phyloP scores from a whole-genome alignment of 2,113 vertebrate genomes.

The Peromyscus maniculatus region DNA sequence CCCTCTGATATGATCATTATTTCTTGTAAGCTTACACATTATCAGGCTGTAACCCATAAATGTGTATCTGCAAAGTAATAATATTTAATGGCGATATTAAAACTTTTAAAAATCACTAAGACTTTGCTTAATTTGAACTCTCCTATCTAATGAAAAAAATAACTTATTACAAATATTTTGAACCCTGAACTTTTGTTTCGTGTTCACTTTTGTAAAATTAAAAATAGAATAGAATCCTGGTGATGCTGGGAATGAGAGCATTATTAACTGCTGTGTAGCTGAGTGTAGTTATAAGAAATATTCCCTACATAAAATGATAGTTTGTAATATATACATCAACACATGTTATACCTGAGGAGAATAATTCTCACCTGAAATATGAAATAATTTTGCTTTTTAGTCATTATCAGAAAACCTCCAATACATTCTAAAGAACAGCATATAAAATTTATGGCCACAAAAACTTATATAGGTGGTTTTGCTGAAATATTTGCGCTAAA shows the following conservation, averaged over 20 bases:
- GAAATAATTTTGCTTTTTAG: constrained; percentile 2
- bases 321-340: background rate
- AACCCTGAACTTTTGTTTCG: background rate
- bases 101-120: background rate
- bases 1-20: background rate
- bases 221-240: constrained; percentile 16
- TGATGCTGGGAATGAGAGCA: background rate
- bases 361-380: background rate
- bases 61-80: background rate
- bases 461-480: background rate
- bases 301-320: background rate
- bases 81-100: background rate
- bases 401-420: background rate
- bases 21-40: background rate
- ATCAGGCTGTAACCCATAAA: background rate
- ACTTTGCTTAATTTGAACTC: background rate
- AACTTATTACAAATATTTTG: background rate
- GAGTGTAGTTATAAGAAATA: background rate
- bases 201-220: background rate
- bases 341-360: background rate
- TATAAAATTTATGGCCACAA: background rate
- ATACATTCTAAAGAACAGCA: constrained; percentile 9
- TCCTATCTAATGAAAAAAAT: background rate
- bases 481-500: constrained; percentile 2
- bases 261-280: background rate